Evolutionary conservation across 2,888 invertebrate genomes (phyloP).

Genomic region (Lithosia quadra): DNA sequence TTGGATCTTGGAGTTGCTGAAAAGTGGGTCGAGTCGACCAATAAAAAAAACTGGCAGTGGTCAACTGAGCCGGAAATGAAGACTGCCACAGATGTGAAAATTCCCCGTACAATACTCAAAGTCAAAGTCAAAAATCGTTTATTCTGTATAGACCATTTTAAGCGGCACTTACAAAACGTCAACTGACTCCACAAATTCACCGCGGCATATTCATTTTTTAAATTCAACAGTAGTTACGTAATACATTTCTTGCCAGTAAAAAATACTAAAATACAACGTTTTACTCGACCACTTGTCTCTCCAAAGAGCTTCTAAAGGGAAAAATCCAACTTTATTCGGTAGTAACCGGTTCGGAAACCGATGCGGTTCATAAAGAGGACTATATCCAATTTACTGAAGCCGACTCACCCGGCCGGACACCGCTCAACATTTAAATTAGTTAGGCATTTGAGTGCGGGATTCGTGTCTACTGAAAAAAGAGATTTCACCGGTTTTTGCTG

Average conservation of each 20-base stretch:
- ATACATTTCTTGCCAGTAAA: background rate
- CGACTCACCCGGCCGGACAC: constrained; percentile 51
- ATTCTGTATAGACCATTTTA: too few relatives aligned
- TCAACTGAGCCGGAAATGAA: too few relatives aligned
- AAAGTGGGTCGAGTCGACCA: too few relatives aligned
- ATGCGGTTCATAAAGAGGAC: constrained; percentile 63
- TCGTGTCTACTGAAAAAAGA: constrained; percentile 17
- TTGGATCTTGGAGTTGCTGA: too few relatives aligned
- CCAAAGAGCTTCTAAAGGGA: constrained; percentile 32
- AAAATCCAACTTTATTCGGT: constrained; percentile 55
- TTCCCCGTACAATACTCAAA: background rate
- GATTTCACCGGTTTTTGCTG: constrained; percentile 3
- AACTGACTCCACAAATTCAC: too few relatives aligned
- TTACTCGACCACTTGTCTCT: constrained; percentile 14
- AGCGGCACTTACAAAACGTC: too few relatives aligned
- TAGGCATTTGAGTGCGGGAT: constrained; percentile 22
- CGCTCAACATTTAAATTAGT: constrained; percentile 60
- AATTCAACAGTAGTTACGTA: background rate
- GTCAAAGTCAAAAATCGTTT: too few relatives aligned
- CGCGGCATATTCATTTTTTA: background rate
- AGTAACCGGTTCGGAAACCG: constrained; percentile 58
- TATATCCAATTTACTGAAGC: constrained; percentile 65
- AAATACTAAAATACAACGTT: constrained; percentile 11
- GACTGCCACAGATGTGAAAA: background rate
- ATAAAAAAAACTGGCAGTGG: too few relatives aligned